Percentiles rank a stretch among this genome's conserved stretches.
Conservation (phyloP, 2,888 invertebrate species). For the Candidula unifasciata region DNA sequence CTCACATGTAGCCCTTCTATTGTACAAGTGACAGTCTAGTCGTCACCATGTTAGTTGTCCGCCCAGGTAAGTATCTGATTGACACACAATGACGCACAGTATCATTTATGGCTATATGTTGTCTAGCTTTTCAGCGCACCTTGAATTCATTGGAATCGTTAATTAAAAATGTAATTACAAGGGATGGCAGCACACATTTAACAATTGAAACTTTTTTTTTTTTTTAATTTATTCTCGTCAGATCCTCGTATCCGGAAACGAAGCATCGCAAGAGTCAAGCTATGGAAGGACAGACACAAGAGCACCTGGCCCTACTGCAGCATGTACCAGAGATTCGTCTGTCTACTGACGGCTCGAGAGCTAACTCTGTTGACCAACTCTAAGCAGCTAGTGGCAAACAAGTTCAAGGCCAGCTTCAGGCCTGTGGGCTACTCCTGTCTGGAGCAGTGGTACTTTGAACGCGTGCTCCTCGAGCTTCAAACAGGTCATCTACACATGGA, state of each 20-base stretch:
- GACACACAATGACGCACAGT: too few relatives aligned
- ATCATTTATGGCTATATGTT: too few relatives aligned
- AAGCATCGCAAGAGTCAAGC: constrained; percentile 27
- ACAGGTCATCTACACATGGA: neutral
- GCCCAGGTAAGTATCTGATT: too few relatives aligned
- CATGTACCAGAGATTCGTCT: constrained; percentile 4
- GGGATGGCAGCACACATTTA: too few relatives aligned
- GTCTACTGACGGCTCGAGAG: constrained; percentile 21
- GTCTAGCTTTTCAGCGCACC: too few relatives aligned
- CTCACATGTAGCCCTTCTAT: too few relatives aligned
- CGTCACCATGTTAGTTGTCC: too few relatives aligned
- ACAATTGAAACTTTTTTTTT: too few relatives aligned
- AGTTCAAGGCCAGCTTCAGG: constrained; percentile 24
- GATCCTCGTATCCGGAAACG: constrained; percentile 16
- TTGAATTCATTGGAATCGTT: too few relatives aligned
- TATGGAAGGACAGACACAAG: constrained; percentile 11
- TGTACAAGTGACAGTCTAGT: too few relatives aligned
- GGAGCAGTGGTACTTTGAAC: constrained; percentile 39
- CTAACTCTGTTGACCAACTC: constrained; percentile 22
- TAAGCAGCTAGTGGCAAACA: constrained; percentile 37
- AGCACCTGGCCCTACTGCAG: neutral
- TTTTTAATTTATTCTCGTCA: neutral
- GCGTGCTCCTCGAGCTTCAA: neutral
- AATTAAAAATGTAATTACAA: too few relatives aligned
- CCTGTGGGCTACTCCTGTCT: constrained; percentile 36